Evolutionary conservation across 2,113 vertebrate species (phyloP).

Genomic region (Xenus cinereus): DNA sequence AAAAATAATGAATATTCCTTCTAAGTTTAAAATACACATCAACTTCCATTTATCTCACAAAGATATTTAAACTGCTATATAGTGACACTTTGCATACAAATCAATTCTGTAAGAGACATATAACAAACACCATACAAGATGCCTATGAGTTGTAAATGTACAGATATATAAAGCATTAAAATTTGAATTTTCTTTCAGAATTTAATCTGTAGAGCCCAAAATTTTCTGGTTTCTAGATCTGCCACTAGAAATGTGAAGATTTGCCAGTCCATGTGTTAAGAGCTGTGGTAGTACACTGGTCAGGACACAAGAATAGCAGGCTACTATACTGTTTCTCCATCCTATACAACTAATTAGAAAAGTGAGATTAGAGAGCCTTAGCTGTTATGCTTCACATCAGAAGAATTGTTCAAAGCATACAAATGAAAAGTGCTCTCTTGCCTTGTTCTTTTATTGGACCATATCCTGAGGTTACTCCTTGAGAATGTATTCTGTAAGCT

Average conservation of each 20-base stretch:
- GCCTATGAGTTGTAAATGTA: neutral
- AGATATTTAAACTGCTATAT: neutral
- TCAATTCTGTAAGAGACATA: neutral
- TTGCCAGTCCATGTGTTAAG: neutral
- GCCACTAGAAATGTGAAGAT: neutral
- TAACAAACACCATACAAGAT: neutral
- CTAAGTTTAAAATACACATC: neutral
- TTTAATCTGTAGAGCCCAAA: rapidly evolving
- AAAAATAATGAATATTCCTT: constrained; percentile 3
- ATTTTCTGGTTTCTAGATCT: neutral
- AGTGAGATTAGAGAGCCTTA: neutral
- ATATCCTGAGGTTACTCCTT: neutral
- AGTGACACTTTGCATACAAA: neutral
- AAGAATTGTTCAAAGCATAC: neutral
- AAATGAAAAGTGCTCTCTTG: neutral
- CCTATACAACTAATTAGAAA: neutral
- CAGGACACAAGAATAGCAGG: neutral
- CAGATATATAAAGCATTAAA: neutral
- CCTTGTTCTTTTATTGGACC: neutral
- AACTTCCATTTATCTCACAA: neutral
- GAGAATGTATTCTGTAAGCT: neutral
- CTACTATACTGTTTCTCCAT: neutral
- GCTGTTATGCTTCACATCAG: neutral
- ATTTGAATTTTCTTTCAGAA: neutral
- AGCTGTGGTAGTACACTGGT: neutral